These are phyloP conservation scores for Gambusia holbrooki DNA, from an alignment of 2,113 vertebrate genomes.

Conservation along the genomic window DNA sequence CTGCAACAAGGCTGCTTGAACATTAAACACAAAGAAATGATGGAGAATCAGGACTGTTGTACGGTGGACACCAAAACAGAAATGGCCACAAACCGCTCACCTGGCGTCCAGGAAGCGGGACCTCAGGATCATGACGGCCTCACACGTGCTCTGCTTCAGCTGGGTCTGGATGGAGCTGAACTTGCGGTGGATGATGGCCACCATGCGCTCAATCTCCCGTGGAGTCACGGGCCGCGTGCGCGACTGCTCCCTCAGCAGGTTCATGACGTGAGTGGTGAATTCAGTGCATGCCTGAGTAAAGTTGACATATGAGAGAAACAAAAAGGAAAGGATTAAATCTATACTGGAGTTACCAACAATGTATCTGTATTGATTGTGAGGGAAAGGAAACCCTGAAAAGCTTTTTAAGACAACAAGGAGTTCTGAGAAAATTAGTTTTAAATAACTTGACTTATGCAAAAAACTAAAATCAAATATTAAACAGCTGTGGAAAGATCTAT, in stretches of 20 bases:
- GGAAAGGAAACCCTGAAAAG: neutral
- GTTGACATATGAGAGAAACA: neutral
- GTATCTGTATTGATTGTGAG: neutral
- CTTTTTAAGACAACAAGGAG: neutral
- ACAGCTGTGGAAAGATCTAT: neutral
- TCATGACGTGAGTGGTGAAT: conserved; percentile 93
- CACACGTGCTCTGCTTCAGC: conserved; percentile 92
- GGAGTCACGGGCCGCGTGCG: conserved; percentile 89
- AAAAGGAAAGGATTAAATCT: conserved; percentile 5
- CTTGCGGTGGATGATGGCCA: conserved; percentile 91
- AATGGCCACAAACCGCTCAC: conserved; percentile 49
- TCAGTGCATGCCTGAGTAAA: conserved; percentile 86
- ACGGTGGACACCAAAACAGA: too few species aligned
- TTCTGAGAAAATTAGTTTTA: neutral
- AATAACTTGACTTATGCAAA: neutral
- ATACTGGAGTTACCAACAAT: neutral
- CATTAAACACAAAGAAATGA: too few species aligned
- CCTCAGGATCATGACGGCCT: conserved; percentile 92
- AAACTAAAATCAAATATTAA: neutral
- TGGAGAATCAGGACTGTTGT: too few species aligned
- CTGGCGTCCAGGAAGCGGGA: conserved; percentile 91
- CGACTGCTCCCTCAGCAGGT: conserved; percentile 90
- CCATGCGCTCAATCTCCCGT: conserved; percentile 93
- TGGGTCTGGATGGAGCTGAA: conserved; percentile 95
- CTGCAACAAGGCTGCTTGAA: neutral